Evolutionary conservation across 2,888 invertebrate genomes (phyloP), one percentile per base, ranked within the genome.

Genomic region (Leptarthrus brevirostris): DNA sequence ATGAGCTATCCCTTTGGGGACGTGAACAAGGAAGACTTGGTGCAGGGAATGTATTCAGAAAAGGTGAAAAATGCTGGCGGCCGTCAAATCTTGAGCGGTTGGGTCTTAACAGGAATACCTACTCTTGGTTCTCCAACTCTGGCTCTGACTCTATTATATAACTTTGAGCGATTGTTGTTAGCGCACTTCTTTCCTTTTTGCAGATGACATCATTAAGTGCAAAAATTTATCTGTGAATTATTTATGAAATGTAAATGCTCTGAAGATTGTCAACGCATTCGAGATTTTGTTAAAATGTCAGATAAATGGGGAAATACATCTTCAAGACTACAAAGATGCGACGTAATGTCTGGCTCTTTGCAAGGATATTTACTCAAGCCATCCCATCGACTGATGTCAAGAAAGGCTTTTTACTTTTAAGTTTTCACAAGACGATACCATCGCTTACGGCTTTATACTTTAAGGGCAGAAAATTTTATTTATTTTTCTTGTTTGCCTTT

Each of bases 151-250:
- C 22, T n/a, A 71, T 54, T 71, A 54, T 54, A 22, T 8, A 40
- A 69, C 52, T 69, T 49, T 69, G 40, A 40, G 52, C 54, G 40
- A 71, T 71, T 71, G 71, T 71, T 71, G 54, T 54, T 54, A 58
- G 24, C 54, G 54, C 72, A 53, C 20, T 34, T 36, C 40, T 20
- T n/a, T 54, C 64, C 64, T 64, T 52, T 64, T 56, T 64, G 47
- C 64, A 72, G 74, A 74, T 74, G 74, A 74, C 74, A 74, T 74
- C 74, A 64, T 74, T 74, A 74, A 74, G 74, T 72, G 74, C 61
- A 74, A 74, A 74, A 74, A 74, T 53, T 74, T 72, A 72, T 72
- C 53, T 72, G 34, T 74, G 74, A 72, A 74, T 74, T 74, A 74
- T 74, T 74, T 74, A 74, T 74, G 74, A 66, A 74, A 72, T 74